These are phyloP conservation scores for Chroicocephalus ridibundus DNA, from an alignment of 2,113 vertebrate genomes.

Conservation along the genomic window DNA sequence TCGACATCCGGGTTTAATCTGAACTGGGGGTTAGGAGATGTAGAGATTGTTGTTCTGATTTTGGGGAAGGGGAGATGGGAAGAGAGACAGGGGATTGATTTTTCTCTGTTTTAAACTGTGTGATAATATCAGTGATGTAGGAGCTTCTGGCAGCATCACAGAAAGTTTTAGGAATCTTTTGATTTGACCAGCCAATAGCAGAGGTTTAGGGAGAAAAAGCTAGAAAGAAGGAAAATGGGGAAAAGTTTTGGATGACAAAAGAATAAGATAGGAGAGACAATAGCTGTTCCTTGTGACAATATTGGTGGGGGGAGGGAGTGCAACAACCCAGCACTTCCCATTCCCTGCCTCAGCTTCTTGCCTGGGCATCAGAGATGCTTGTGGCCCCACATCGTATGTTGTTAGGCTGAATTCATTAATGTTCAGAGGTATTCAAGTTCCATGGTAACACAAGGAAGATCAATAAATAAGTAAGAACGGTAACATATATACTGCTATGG, in stretches of 20 bases:
- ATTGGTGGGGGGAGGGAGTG: too few species aligned
- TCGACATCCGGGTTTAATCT: not conserved
- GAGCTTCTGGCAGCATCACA: not conserved
- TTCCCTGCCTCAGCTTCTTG: not conserved
- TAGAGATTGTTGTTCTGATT: not conserved
- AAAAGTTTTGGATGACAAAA: not conserved
- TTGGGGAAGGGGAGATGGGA: not conserved
- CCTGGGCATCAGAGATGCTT: not conserved
- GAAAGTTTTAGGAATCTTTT: constrained; percentile 40
- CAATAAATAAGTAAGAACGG: not conserved
- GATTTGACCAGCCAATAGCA: not conserved
- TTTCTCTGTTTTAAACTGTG: not conserved
- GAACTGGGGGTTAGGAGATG: not conserved
- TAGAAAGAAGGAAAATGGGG: not conserved
- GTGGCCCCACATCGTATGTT: not conserved
- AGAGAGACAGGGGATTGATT: not conserved
- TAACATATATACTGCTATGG: not conserved
- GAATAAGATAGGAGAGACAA: not conserved
- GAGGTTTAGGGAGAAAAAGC: not conserved
- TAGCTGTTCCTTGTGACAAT: not conserved
- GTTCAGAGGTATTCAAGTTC: not conserved
- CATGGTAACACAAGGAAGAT: not conserved
- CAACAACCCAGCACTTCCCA: not conserved
- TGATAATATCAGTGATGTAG: not conserved
- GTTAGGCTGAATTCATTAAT: not conserved